phyloP scores from a whole-genome alignment of 2,888 invertebrate species.

The Pheosia tremula region DNA sequence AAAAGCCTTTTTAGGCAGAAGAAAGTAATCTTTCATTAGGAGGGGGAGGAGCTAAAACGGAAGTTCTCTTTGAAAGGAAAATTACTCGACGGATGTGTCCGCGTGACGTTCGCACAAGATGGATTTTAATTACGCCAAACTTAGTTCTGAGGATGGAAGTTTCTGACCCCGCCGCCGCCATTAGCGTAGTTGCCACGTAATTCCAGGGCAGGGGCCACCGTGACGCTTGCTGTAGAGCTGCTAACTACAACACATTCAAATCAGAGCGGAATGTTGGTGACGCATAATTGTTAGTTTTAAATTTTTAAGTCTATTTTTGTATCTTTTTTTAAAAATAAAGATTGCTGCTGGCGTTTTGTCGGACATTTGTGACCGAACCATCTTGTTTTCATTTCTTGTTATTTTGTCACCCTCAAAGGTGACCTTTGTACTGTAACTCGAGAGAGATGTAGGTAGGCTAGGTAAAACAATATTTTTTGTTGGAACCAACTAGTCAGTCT shows the following conservation, averaged over 20 bases:
- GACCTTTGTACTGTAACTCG: no score
- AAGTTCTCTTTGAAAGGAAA: constrained; percentile 84
- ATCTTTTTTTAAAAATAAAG: no score
- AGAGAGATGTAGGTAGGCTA: no score
- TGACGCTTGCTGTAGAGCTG: not conserved
- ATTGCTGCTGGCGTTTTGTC: no score
- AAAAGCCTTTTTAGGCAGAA: constrained; percentile 84
- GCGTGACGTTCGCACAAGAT: constrained; percentile 71
- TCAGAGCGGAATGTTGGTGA: not conserved
- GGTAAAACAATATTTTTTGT: not conserved
- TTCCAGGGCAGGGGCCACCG: not conserved
- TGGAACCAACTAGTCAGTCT: not conserved
- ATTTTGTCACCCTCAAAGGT: no score
- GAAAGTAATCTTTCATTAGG: constrained; percentile 85
- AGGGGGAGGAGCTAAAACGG: constrained; percentile 81
- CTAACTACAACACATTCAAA: not conserved
- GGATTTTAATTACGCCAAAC: constrained; percentile 83
- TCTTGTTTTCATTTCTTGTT: no score
- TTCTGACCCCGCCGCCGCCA: constrained; percentile 50
- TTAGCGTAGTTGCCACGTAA: constrained; percentile 35
- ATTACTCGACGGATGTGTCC: constrained; percentile 81
- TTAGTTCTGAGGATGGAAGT: constrained; percentile 70
- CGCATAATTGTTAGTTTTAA: no score
- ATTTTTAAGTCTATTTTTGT: no score
- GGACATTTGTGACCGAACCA: no score